Base-by-base conservation (phyloP, 2,797 vertebrate genomes). In the Buceros bicornis region DNA sequence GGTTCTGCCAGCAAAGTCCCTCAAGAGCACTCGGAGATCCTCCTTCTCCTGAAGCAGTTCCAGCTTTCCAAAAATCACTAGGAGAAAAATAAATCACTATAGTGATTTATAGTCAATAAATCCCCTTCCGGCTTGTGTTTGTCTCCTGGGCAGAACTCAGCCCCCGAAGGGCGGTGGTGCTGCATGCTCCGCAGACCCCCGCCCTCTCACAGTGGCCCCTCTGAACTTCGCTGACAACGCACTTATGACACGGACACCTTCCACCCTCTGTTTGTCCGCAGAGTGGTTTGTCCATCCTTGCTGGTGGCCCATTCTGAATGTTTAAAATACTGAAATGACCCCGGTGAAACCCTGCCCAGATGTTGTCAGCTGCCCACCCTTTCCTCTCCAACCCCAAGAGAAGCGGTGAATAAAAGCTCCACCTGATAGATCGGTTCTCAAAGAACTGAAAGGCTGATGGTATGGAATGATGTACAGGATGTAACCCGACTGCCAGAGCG, bases 251-350 rank as follows among this genome's bases (percentile, higher is more conserved):
- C 1, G 1, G 26, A 42, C 25, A 62, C 13, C 31, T 81, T 80
- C n/a, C 33, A 69, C 1, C n/a, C 31, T 79, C 61, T 6, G 0
- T 42, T 71, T 42, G 7, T 19, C 64, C 5, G 2, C 4, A 1
- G 22, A 50, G 35, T 11, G 6, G 37, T 50, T 78, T 77, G 42
- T 66, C 74, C 7, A 0, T 37, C 69, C 28, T 10, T 70, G 47
- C 56, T 45, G 22, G 18, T 62, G 56, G 47, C 40, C 25, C 31
- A 35, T 26, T 48, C 65, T 18, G 37, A 86, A 69, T 35, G 48
- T 28, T 82, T 43, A 13, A 43, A 78, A 82, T 6, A 22, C 24
- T 72, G 22, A 65, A 65, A 58, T 25, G 0, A 56, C 29, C 50
- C 4, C 2, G 12, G n/a, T 76, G 24, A 66, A 94, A 74, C 11